phyloP scores from a whole-genome alignment of 2,888 invertebrate species.

The Leptinotarsa haldemani region DNA sequence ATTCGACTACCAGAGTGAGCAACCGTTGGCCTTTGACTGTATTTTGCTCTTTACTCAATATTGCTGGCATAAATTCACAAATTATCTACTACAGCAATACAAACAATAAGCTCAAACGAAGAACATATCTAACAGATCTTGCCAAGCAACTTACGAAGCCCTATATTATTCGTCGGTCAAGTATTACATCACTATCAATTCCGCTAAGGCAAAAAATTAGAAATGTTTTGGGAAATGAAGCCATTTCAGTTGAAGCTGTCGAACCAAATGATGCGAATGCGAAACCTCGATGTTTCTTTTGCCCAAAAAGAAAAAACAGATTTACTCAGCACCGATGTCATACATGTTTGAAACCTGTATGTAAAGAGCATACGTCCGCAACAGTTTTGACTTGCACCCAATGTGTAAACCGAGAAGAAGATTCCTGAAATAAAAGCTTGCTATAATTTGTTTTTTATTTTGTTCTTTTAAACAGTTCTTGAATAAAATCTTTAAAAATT shows the following conservation, averaged over 20 bases:
- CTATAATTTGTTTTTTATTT: too few species aligned
- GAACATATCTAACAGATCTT: neutral
- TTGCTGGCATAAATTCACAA: neutral
- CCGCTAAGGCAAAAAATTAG: too few species aligned
- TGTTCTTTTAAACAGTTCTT: too few species aligned
- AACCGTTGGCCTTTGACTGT: slow-evolving; percentile 4
- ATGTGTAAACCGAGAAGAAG: too few species aligned
- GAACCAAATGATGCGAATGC: neutral
- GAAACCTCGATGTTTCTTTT: slow-evolving; percentile 9
- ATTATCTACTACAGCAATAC: slow-evolving; percentile 11
- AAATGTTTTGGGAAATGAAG: neutral
- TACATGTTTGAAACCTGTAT: neutral
- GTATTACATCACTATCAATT: neutral
- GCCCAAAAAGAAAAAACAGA: slow-evolving; percentile 4
- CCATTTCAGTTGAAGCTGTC: neutral
- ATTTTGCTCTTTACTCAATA: slow-evolving; percentile 11
- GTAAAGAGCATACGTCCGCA: neutral
- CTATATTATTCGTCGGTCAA: neutral
- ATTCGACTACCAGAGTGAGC: slow-evolving; percentile 27
- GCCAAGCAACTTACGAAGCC: slow-evolving; percentile 8
- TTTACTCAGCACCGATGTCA: neutral
- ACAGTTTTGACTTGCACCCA: too few species aligned
- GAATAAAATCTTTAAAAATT: too few species aligned
- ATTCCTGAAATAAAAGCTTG: too few species aligned
- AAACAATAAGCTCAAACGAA: neutral